Conservation (phyloP, 2,888 invertebrate species). For the Limulus polyphemus region DNA sequence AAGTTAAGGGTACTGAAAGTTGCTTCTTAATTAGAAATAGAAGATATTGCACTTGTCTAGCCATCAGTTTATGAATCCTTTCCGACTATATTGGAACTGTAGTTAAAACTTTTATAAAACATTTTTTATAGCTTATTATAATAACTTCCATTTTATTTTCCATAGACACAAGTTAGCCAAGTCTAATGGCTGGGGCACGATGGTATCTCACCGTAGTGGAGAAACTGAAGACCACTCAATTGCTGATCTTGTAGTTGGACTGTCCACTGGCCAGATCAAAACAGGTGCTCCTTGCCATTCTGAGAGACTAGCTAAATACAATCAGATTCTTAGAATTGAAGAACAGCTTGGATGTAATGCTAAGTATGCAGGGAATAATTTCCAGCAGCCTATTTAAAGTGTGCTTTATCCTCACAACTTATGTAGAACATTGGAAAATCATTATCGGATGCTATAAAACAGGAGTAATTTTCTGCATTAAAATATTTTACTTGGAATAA, state of each 20-base stretch:
- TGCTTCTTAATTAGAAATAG: too few species aligned
- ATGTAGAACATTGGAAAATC: too few species aligned
- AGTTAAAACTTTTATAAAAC: too few species aligned
- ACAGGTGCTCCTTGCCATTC: slow-evolving; percentile 98
- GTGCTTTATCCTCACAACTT: too few species aligned
- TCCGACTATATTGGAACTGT: too few species aligned
- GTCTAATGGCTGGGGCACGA: slow-evolving; percentile 74
- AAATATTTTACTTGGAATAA: too few species aligned
- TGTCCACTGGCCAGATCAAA: slow-evolving; percentile 97
- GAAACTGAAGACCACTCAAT: slow-evolving; percentile 99
- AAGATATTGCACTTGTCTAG: too few species aligned
- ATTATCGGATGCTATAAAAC: too few species aligned
- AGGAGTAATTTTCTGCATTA: too few species aligned
- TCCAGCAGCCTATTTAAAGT: slow-evolving; percentile 59
- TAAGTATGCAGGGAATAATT: slow-evolving; percentile 87
- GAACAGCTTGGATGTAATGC: slow-evolving; percentile 86
- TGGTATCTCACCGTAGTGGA: slow-evolving; percentile 96
- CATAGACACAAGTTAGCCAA: slow-evolving; percentile 41
- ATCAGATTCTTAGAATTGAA: slow-evolving; percentile 95
- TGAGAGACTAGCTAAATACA: slow-evolving; percentile 96
- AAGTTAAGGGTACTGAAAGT: too few species aligned
- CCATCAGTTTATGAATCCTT: too few species aligned
- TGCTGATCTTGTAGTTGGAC: slow-evolving; percentile 96
- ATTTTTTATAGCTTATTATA: too few species aligned
- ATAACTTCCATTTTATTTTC: slow-evolving; percentile 4